Percentiles rank a stretch among this genome's conserved stretches.
Conservation (phyloP, 2,888 invertebrate species). For the Horisme vitalbata region DNA sequence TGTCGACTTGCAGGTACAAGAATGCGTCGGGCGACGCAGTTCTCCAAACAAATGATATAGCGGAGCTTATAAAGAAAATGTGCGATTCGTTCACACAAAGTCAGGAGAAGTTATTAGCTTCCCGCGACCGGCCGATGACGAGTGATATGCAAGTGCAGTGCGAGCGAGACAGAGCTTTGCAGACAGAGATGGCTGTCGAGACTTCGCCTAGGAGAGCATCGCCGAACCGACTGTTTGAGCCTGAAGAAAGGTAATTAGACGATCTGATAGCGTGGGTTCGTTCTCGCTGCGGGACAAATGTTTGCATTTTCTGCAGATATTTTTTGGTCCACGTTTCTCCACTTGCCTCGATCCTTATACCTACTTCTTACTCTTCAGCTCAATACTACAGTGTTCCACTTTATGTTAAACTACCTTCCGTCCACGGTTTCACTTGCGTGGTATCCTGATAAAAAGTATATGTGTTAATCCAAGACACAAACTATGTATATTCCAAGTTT, state of each 20-base stretch:
- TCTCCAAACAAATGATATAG: conserved; percentile 62
- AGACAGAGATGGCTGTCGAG: conserved; percentile 1
- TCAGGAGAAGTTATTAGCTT: conserved; percentile 57
- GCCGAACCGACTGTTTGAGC: conserved; percentile 28
- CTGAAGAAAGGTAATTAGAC: conserved; percentile 13
- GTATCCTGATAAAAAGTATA: too few species aligned
- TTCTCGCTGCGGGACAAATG: too few species aligned
- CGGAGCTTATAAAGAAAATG: conserved; percentile 70
- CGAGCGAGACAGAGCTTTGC: conserved; percentile 30
- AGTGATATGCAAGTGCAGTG: conserved; percentile 70
- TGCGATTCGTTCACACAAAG: conserved; percentile 64
- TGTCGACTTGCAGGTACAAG: conserved; percentile 61
- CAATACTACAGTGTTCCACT: too few species aligned
- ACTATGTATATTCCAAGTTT: too few species aligned
- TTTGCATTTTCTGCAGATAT: too few species aligned
- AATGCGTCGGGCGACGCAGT: conserved; percentile 64
- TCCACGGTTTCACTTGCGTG: too few species aligned
- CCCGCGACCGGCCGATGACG: conserved; percentile 41
- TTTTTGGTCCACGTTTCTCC: too few species aligned
- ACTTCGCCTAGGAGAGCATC: conserved; percentile 10
- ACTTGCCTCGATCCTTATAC: too few species aligned
- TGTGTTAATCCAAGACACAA: too few species aligned
- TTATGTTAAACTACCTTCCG: too few species aligned
- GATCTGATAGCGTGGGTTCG: too few species aligned
- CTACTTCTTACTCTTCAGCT: too few species aligned